Conservation (phyloP, 92 coral and sea anemone genomes). For the Umimayanthus chanpuru region DNA sequence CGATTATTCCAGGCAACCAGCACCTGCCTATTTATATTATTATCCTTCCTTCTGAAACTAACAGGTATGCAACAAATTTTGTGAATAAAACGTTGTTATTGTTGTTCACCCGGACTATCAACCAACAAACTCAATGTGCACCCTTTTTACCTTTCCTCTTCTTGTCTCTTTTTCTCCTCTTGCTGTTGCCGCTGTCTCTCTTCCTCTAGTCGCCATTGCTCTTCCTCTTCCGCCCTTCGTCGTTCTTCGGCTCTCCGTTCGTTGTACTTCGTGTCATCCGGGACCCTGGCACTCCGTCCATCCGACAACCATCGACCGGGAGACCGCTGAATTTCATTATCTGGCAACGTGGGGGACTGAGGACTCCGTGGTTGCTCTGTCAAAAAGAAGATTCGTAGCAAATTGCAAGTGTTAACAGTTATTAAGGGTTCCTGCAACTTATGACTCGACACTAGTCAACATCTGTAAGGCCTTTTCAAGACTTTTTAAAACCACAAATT, state of each 20-base stretch:
- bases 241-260: conserved; percentile 51
- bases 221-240: conserved; percentile 48
- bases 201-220: conserved; percentile 61
- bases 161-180: conserved; percentile 58
- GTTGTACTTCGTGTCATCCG: conserved; percentile 28
- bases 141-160: conserved; percentile 14
- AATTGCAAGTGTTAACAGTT: neutral
- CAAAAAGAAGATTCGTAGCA: neutral
- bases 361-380: conserved; percentile 65
- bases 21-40: too few relatives aligned
- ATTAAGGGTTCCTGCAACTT: too few relatives aligned
- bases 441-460: too few relatives aligned
- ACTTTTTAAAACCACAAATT: too few relatives aligned
- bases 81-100: too few relatives aligned
- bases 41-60: too few relatives aligned
- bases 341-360: conserved; percentile 80
- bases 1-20: too few relatives aligned
- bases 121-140: too few relatives aligned
- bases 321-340: conserved; percentile 74
- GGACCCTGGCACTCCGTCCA: conserved; percentile 43
- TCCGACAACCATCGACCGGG: conserved; percentile 70
- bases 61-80: too few relatives aligned
- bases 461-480: too few relatives aligned
- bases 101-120: too few relatives aligned
- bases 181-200: conserved; percentile 62